phyloP scores from a whole-genome alignment of 1,140 invertebrate genomes.

The Berghia stephanieae region DNA sequence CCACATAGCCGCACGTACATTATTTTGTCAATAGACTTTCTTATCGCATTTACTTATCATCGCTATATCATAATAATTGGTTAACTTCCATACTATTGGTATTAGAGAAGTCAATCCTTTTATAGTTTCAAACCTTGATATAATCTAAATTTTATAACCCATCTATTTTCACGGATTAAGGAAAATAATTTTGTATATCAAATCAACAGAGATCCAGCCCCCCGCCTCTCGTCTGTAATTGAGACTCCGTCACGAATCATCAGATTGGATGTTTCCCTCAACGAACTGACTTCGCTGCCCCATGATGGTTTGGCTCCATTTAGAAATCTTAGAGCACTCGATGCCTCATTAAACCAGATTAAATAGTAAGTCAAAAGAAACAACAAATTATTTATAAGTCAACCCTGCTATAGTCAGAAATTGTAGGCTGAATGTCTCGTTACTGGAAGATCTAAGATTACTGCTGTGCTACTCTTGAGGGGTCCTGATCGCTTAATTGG shows the following conservation, averaged over 20 bases:
- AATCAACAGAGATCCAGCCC: slow-evolving; percentile 38
- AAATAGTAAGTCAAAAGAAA: slow-evolving; percentile 47
- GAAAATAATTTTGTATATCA: no score
- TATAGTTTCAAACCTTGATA: no score
- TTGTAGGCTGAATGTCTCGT: neutral
- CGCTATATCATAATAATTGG: no score
- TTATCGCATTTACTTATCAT: no score
- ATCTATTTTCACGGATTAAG: no score
- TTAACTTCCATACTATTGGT: no score
- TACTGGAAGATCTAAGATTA: neutral
- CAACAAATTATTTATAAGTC: neutral
- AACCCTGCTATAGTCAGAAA: neutral
- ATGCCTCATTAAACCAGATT: slow-evolving; percentile 62
- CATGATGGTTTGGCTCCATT: slow-evolving; percentile 53
- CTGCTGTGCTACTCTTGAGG: neutral
- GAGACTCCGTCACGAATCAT: slow-evolving; percentile 56
- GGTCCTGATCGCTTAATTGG: neutral
- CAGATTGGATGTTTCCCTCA: slow-evolving; percentile 56
- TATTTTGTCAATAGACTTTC: no score
- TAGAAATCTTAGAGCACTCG: slow-evolving; percentile 51
- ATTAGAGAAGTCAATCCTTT: no score
- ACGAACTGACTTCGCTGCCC: slow-evolving; percentile 56
- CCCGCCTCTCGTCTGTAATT: slow-evolving; percentile 43
- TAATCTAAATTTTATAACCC: no score
- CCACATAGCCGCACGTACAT: no score